A percentile compares a stretch with the other conserved stretches of the same genome.
Conservation (phyloP, 2,888 invertebrate genomes). For the Gandaritis pyraliata region DNA sequence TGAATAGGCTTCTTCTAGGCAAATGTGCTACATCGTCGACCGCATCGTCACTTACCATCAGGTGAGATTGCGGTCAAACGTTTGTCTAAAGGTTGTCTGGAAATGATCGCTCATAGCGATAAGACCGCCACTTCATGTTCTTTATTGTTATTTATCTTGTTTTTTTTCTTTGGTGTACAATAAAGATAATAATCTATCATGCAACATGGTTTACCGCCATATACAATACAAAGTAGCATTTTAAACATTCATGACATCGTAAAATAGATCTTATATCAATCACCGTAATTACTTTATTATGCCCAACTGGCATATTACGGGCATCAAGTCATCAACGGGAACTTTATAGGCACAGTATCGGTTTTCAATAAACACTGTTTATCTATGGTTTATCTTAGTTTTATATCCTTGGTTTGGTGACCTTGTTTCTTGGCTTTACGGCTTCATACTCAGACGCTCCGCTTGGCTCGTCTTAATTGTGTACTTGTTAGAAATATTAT, state of each 20-base stretch:
- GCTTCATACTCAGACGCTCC: constrained; percentile 26
- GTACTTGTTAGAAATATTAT: constrained; percentile 18
- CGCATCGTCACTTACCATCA: no score
- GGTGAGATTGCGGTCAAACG: no score
- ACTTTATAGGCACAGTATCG: constrained; percentile 55
- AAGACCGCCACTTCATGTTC: no score
- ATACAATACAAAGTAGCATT: constrained; percentile 25
- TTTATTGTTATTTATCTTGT: no score
- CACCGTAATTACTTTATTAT: constrained; percentile 46
- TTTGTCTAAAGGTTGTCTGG: no score
- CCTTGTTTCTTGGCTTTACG: constrained; percentile 41
- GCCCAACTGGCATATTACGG: constrained; percentile 39
- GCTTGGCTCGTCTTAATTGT: constrained; percentile 33
- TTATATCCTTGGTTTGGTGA: constrained; percentile 41
- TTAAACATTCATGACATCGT: constrained; percentile 38
- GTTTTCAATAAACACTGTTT: constrained; percentile 63
- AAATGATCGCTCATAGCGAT: no score
- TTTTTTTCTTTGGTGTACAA: no score
- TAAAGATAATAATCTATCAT: neutral
- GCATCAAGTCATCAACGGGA: constrained; percentile 48
- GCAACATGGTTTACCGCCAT: constrained; percentile 17
- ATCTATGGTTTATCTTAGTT: constrained; percentile 49
- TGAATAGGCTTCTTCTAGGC: no score
- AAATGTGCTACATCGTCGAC: no score
- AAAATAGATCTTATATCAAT: constrained; percentile 48